Evolutionary conservation across 2,888 invertebrate species (phyloP).

Genomic region (Cantharis flavilabris): DNA sequence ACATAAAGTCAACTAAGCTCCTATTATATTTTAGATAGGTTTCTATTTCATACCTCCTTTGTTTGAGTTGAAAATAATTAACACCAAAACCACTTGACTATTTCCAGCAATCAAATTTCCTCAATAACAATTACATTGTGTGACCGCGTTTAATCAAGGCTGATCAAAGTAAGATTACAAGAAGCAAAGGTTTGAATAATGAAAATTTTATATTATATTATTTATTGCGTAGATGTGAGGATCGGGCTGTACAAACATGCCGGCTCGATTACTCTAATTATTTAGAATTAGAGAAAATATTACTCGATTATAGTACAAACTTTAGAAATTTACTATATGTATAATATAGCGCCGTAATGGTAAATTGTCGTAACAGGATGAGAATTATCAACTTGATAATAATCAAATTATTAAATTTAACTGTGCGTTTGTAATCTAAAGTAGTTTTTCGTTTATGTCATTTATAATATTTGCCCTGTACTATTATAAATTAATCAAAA

Average conservation of each 20-base stretch:
- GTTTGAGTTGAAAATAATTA: not conserved
- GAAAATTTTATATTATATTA: not conserved
- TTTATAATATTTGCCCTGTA: not conserved
- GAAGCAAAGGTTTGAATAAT: not conserved
- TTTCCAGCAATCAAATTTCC: not conserved
- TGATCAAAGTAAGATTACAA: not conserved
- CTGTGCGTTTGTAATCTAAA: too few relatives aligned
- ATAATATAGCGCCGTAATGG: not conserved
- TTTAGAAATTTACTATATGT: not conserved
- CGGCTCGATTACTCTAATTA: not conserved
- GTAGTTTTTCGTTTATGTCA: too few relatives aligned
- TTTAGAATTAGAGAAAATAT: not conserved
- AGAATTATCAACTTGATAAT: not conserved
- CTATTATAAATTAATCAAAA: not conserved
- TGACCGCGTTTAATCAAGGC: not conserved
- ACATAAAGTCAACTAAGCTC: not conserved
- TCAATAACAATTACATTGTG: constrained; percentile 3
- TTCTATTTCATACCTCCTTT: not conserved
- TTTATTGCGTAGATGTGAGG: not conserved
- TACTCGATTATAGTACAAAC: not conserved
- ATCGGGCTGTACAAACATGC: not conserved
- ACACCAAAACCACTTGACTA: not conserved
- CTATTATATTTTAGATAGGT: not conserved
- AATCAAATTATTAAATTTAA: not conserved
- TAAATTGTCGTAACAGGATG: not conserved